phyloP scores from a whole-genome alignment of 2,888 invertebrate species.

The Villa cingulata region DNA sequence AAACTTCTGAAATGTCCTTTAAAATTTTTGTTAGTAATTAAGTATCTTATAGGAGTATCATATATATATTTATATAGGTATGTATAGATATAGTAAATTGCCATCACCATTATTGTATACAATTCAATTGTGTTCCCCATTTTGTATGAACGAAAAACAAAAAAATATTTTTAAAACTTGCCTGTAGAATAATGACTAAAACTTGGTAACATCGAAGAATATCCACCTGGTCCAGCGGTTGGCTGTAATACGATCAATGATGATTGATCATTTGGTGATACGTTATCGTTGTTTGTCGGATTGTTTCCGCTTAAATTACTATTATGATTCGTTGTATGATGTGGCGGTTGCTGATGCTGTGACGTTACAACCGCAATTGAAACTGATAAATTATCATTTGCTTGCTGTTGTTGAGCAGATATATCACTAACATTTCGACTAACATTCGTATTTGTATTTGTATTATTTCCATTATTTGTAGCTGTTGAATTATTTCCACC shows the following conservation, averaged over 20 bases:
- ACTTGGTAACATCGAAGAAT: slow-evolving; percentile 52
- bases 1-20: too few species aligned
- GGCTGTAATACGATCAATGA: slow-evolving; percentile 44
- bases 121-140: neutral
- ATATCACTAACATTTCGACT: neutral
- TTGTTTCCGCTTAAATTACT: slow-evolving; percentile 11
- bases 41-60: too few species aligned
- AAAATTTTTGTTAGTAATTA: too few species aligned
- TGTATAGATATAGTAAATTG: neutral
- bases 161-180: slow-evolving; percentile 36
- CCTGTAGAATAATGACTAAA: slow-evolving; percentile 57
- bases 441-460: slow-evolving; percentile 4
- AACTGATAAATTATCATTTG: slow-evolving; percentile 1
- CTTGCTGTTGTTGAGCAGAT: neutral
- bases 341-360: slow-evolving; percentile 21
- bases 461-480: neutral
- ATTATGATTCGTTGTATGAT: slow-evolving; percentile 20
- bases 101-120: neutral
- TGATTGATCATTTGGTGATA: slow-evolving; percentile 21
- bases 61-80: too few species aligned
- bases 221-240: slow-evolving; percentile 32
- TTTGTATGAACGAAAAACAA: neutral
- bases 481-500: neutral
- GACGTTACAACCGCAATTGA: slow-evolving; percentile 8
- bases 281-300: slow-evolving; percentile 18